Evolutionary conservation across 1,140 invertebrate species (phyloP).

Genomic region (Drosophila tristis): DNA sequence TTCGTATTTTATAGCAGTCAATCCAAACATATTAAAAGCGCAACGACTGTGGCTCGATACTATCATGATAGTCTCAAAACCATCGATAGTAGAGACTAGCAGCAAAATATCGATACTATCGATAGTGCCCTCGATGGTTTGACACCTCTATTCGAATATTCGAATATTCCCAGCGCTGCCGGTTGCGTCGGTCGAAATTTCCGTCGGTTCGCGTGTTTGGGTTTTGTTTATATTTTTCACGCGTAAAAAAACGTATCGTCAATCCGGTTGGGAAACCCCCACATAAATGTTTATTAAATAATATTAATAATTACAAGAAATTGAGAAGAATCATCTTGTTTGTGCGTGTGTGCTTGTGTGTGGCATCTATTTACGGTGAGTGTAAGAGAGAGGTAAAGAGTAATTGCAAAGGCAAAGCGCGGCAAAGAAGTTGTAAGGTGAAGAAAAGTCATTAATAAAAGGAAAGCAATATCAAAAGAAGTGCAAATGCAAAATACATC

Average conservation of each 20-base stretch:
- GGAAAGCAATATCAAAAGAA: slow-evolving; percentile 53
- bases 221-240: slow-evolving; percentile 65
- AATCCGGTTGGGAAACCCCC: slow-evolving; percentile 13
- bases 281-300: slow-evolving; percentile 68
- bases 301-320: slow-evolving; percentile 49
- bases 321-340: slow-evolving; percentile 56
- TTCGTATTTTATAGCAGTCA: too few relatives aligned
- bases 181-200: background rate
- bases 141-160: too few relatives aligned
- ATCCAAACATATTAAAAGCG: too few relatives aligned
- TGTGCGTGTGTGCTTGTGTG: slow-evolving; percentile 30
- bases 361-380: slow-evolving; percentile 65
- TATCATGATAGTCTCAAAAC: too few relatives aligned
- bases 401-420: slow-evolving; percentile 24
- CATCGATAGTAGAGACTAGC: too few relatives aligned
- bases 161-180: too few relatives aligned
- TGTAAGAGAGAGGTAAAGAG: slow-evolving; percentile 27
- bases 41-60: too few relatives aligned
- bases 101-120: too few relatives aligned
- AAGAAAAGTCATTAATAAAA: slow-evolving; percentile 71
- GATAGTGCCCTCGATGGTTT: too few relatives aligned
- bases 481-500: slow-evolving; percentile 42
- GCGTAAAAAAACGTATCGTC: slow-evolving; percentile 66
- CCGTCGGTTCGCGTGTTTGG: too few relatives aligned
- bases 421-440: slow-evolving; percentile 57